These are phyloP conservation scores for Trogon surrucura DNA, from an alignment of 2,113 vertebrate genomes.

Conservation along the genomic window DNA sequence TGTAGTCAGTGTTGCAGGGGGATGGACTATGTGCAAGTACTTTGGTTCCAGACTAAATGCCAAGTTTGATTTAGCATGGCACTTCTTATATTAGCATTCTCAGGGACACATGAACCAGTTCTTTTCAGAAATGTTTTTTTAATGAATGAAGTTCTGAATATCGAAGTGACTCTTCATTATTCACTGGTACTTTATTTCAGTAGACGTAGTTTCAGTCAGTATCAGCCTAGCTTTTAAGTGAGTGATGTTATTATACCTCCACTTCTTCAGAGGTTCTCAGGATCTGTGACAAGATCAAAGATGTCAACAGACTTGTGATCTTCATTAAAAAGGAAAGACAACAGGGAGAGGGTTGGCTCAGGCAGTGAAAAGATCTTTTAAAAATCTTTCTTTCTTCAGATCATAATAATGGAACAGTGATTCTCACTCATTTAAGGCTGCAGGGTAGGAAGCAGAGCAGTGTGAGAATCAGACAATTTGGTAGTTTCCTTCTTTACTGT, in stretches of 20 bases:
- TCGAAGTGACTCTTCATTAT: background rate
- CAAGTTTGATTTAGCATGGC: background rate
- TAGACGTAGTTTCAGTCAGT: background rate
- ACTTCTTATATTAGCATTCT: background rate
- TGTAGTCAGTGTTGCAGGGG: background rate
- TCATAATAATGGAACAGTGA: background rate
- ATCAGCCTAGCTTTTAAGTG: constrained; percentile 2
- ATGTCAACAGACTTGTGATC: background rate
- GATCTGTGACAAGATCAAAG: constrained; percentile 29
- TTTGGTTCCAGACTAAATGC: background rate
- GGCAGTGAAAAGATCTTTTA: background rate
- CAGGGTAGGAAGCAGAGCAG: background rate
- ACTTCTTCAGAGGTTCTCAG: background rate
- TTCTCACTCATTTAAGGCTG: background rate
- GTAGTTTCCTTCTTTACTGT: background rate
- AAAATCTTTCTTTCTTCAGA: constrained; percentile 10
- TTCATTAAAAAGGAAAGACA: constrained; percentile 10
- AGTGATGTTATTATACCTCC: background rate
- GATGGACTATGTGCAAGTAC: background rate
- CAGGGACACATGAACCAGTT: background rate
- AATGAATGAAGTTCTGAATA: constrained; percentile 41
- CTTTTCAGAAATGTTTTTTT: constrained; percentile 22
- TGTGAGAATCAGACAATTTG: background rate
- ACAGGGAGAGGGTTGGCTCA: background rate
- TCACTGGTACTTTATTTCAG: constrained; percentile 15